These are phyloP conservation scores for Archocentrus centrarchus DNA, from an alignment of 2,113 vertebrate species.

Conservation along the genomic window DNA sequence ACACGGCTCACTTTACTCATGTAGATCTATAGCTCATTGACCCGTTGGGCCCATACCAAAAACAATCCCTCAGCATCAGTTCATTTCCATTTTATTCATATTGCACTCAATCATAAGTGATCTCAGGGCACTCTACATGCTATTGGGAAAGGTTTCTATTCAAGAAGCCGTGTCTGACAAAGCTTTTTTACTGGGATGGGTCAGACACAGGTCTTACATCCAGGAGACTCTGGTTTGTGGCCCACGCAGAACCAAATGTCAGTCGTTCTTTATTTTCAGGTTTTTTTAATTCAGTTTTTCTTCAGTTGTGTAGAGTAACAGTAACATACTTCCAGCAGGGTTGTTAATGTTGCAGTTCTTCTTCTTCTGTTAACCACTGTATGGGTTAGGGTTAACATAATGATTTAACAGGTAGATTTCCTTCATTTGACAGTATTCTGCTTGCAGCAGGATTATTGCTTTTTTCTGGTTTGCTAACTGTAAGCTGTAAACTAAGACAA, in stretches of 20 bases:
- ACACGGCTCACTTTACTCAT: constrained; percentile 28
- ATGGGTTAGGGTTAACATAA: background rate
- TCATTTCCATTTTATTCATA: constrained; percentile 23
- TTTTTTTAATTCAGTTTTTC: background rate
- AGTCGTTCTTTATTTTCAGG: background rate
- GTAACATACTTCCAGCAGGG: background rate
- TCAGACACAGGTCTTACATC: background rate
- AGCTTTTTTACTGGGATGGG: background rate
- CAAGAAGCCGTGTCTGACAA: background rate
- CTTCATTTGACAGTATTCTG: background rate
- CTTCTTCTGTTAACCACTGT: background rate
- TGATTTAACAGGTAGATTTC: background rate
- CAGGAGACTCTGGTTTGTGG: too few species aligned
- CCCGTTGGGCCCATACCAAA: constrained; percentile 22
- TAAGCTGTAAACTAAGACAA: background rate
- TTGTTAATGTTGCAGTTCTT: too few species aligned
- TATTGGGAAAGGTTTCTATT: background rate
- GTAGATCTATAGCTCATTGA: constrained; percentile 35
- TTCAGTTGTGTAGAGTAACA: background rate
- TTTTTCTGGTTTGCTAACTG: background rate
- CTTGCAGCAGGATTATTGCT: background rate
- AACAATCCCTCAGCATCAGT: constrained; percentile 45
- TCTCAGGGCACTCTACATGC: background rate
- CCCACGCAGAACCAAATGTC: background rate
- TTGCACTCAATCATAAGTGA: background rate